phyloP scores from a whole-genome alignment of 2,888 invertebrate genomes.

The Yponomeuta cagnagella region DNA sequence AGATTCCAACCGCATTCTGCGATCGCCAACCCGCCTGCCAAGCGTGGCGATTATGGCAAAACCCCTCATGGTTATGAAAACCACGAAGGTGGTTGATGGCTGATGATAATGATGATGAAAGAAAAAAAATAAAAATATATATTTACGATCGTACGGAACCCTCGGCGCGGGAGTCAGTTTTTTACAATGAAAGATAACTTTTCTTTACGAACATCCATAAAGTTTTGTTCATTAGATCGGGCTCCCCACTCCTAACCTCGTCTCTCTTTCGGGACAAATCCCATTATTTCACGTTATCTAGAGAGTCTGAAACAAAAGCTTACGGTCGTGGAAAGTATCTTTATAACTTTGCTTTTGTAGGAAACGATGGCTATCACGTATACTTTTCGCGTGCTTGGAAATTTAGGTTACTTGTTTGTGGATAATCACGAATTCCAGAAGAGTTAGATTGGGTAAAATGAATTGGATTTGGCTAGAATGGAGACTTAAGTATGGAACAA shows the following conservation, averaged over 20 bases:
- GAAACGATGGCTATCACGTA: background rate
- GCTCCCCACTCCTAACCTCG: background rate
- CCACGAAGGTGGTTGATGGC: too few species aligned
- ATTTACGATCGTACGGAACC: too few species aligned
- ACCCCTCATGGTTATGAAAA: too few species aligned
- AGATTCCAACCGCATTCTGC: too few species aligned
- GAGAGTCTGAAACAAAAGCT: background rate
- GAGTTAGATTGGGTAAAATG: too few species aligned
- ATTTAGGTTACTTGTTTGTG: background rate
- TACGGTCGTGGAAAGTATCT: background rate
- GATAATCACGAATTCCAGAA: too few species aligned
- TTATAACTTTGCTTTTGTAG: background rate
- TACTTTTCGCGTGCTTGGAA: background rate
- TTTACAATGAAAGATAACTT: constrained; percentile 57
- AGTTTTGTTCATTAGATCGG: constrained; percentile 26
- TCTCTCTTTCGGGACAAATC: constrained; percentile 5
- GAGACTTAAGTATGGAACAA: background rate
- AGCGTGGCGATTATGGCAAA: too few species aligned
- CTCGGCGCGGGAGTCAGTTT: constrained; percentile 33
- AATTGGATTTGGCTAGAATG: too few species aligned
- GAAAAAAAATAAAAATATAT: too few species aligned
- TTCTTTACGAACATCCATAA: constrained; percentile 47
- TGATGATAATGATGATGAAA: too few species aligned
- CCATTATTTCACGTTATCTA: background rate
- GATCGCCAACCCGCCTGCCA: too few species aligned